Percentiles rank a stretch among this genome's conserved stretches.
Evolutionary conservation across 2,888 invertebrate genomes (phyloP).

Genomic region (Cyrtodaria siliqua): DNA sequence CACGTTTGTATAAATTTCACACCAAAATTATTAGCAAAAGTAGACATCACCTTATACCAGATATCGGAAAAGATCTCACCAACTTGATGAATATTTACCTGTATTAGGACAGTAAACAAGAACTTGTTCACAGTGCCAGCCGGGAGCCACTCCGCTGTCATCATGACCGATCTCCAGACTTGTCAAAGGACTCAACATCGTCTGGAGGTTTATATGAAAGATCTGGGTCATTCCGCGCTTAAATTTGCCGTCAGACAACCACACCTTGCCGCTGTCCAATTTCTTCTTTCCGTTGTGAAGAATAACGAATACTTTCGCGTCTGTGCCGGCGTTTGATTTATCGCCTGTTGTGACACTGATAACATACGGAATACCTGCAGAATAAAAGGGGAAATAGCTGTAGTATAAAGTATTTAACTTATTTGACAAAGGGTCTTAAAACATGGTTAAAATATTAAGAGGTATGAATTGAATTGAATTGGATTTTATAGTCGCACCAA

Average conservation of each 20-base stretch:
- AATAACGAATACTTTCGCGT: slow-evolving; percentile 82
- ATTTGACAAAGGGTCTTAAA: too few relatives aligned
- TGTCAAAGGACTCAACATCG: slow-evolving; percentile 82
- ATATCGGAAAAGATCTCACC: too few relatives aligned
- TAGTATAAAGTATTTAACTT: too few relatives aligned
- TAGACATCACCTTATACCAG: too few relatives aligned
- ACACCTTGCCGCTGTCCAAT: slow-evolving; percentile 84
- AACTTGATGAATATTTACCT: too few relatives aligned
- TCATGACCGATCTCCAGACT: slow-evolving; percentile 85
- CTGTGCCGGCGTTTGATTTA: slow-evolving; percentile 82
- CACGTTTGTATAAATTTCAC: too few relatives aligned
- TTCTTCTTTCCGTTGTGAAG: slow-evolving; percentile 79
- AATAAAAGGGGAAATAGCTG: too few relatives aligned
- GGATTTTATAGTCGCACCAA: too few relatives aligned
- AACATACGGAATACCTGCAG: slow-evolving; percentile 81
- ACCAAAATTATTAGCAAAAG: too few relatives aligned
- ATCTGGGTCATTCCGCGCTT: slow-evolving; percentile 82
- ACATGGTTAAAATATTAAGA: too few relatives aligned
- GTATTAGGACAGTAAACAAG: slow-evolving; percentile 84
- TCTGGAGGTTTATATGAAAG: slow-evolving; percentile 83
- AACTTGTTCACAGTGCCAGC: slow-evolving; percentile 84
- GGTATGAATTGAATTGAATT: too few relatives aligned
- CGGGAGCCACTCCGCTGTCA: slow-evolving; percentile 82
- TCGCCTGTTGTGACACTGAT: slow-evolving; percentile 84
- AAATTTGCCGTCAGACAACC: slow-evolving; percentile 84